These are phyloP conservation scores for Acanthochromis polyacanthus DNA, from an alignment of 2,113 vertebrate species.

Conservation along the genomic window DNA sequence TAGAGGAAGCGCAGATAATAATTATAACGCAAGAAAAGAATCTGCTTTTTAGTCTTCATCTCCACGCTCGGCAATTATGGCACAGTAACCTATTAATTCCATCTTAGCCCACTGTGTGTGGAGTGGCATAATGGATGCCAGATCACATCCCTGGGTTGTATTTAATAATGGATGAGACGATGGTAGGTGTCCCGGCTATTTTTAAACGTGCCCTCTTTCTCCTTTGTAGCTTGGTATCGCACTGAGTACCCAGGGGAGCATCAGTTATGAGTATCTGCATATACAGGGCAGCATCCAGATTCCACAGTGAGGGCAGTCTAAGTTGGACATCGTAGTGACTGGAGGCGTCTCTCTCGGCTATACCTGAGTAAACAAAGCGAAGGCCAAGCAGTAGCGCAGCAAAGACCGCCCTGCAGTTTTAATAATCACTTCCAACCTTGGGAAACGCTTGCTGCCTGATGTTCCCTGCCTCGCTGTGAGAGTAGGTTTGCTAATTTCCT, in stretches of 20 bases:
- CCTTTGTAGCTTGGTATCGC: slow-evolving; percentile 46
- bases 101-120: slow-evolving; percentile 25
- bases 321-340: neutral
- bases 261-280: slow-evolving; percentile 67
- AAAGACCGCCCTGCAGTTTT: slow-evolving; percentile 50
- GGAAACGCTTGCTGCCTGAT: slow-evolving; percentile 54
- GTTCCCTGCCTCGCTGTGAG: slow-evolving; percentile 21
- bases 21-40: neutral
- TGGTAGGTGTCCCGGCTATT: slow-evolving; percentile 68
- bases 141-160: slow-evolving; percentile 59
- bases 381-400: slow-evolving; percentile 45
- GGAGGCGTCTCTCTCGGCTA: slow-evolving; percentile 31
- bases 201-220: slow-evolving; percentile 66
- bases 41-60: slow-evolving; percentile 35
- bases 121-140: slow-evolving; percentile 59
- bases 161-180: slow-evolving; percentile 77
- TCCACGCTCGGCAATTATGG: slow-evolving; percentile 22
- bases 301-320: slow-evolving; percentile 4
- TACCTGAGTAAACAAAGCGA: slow-evolving; percentile 50
- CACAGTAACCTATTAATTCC: slow-evolving; percentile 49
- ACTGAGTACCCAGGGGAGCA: slow-evolving; percentile 36
- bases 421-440: slow-evolving; percentile 68
- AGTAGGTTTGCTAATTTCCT: neutral
- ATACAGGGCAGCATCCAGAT: slow-evolving; percentile 37
- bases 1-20: neutral